Conservation (phyloP, 1,140 invertebrate genomes). For the Penaeus vannamei region DNA sequence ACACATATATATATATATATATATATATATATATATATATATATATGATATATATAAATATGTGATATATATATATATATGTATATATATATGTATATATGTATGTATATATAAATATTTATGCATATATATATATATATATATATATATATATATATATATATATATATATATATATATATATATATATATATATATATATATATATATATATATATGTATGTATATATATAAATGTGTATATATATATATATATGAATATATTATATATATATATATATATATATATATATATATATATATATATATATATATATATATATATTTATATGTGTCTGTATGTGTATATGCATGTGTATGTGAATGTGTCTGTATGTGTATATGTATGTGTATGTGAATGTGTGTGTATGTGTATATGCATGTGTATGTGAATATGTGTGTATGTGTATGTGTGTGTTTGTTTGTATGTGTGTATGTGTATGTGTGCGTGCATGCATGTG, state of each 20-base stretch:
- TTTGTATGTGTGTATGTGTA: too few species aligned
- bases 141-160: neutral
- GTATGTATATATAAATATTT: constrained; percentile 14
- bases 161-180: constrained; percentile 10
- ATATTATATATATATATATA: too few species aligned
- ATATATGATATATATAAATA: too few species aligned
- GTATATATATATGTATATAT: neutral
- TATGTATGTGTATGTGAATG: neutral
- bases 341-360: neutral
- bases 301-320: neutral
- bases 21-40: constrained; percentile 22
- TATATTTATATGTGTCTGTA: neutral
- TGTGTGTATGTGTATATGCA: neutral
- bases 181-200: constrained; percentile 26
- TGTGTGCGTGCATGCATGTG: constrained; percentile 11
- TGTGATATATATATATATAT: too few species aligned
- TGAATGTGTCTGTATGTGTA: neutral
- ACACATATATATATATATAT: neutral
- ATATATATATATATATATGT: constrained; percentile 16
- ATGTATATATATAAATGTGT: neutral
- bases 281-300: constrained; percentile 8
- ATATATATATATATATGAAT: neutral
- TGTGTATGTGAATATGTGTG: neutral
- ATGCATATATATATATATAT: neutral
- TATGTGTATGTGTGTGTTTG: neutral